phyloP scores from a whole-genome alignment of 23 tunicate genomes.

The Trididemnum nubilum region DNA sequence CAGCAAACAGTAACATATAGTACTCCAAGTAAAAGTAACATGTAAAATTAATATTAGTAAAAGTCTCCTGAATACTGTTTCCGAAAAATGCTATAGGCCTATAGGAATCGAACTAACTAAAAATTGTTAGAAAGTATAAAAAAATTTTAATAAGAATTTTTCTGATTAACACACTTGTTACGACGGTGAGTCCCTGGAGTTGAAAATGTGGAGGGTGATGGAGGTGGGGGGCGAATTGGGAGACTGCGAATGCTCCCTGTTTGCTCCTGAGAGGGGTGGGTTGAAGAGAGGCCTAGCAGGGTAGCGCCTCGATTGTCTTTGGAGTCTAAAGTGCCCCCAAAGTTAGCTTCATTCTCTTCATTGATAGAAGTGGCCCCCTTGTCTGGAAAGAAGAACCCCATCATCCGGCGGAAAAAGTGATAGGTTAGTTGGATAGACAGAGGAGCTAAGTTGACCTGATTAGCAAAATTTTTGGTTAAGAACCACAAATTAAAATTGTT shows the following conservation, averaged over 20 bases:
- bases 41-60: too few relatives aligned
- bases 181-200: conserved; percentile 13
- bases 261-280: conserved; percentile 10
- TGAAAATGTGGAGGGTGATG: conserved; percentile 39
- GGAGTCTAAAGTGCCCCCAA: conserved; percentile 18
- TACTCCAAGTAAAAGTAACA: too few relatives aligned
- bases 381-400: conserved; percentile 88
- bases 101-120: too few relatives aligned
- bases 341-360: conserved; percentile 40
- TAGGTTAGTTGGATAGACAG: conserved; percentile 82
- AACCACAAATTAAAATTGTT: too few relatives aligned
- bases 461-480: too few relatives aligned
- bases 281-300: conserved; percentile 8
- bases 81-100: too few relatives aligned
- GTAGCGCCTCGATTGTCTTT: conserved; percentile 27
- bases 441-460: conserved; percentile 87
- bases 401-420: conserved; percentile 83
- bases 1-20: too few relatives aligned
- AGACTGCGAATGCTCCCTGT: conserved; percentile 40
- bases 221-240: conserved; percentile 63
- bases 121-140: too few relatives aligned
- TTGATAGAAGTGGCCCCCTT: conserved; percentile 28
- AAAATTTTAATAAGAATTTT: too few relatives aligned
- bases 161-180: conserved; percentile 11
- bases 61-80: too few relatives aligned